Evolutionary conservation across 2,888 invertebrate species (phyloP), one percentile per base, ranked within the genome.

Genomic region (Omphaloscelis lunosa): DNA sequence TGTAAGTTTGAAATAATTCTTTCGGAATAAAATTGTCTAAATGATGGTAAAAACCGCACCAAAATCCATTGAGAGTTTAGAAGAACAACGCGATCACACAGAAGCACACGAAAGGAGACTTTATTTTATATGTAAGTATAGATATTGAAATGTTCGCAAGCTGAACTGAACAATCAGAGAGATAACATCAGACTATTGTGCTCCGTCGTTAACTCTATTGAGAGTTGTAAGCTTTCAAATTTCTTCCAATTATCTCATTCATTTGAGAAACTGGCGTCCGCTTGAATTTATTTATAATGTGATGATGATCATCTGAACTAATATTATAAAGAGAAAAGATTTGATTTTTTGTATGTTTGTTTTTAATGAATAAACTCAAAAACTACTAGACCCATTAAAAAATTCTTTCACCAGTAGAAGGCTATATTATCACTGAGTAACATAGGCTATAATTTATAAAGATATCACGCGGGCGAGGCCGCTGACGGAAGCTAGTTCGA

Each of bases 171-270:
- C 69, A 76, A 80, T 76, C 53, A 27, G 17, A 48, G 34, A 59
- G 83, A 83, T 83, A 62, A 17, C 29, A 85, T 81, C 83, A 29
- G 17, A 5, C 76, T 53, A 76, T 80, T 80, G 84, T 80, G 23
- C 39, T 39, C 29, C 20, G 41, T 56, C 48, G 70, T 71, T 70
- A 76, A 48, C 62, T 69, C 20, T 53, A 71, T 71, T 67, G 34
- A 51, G 63, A 72, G 58, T 34, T 29, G 66, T 68, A 39, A 78
- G 58, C 85, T 83, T 76, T 80, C 70, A 76, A 72, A 80, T 80
- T 70, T 59, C 63, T 45, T 23, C 39, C 85, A 81, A 77, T 83
- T 81, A 76, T 73, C n/a, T 79, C n/a, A 27, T 59, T 69, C 2
- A 34, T 65, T 61, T 65, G 75, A 65, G 27, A 63, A 29, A 0